These are phyloP conservation scores for Prenolepis imparis DNA, from an alignment of 2,888 invertebrate species.

Conservation along the genomic window DNA sequence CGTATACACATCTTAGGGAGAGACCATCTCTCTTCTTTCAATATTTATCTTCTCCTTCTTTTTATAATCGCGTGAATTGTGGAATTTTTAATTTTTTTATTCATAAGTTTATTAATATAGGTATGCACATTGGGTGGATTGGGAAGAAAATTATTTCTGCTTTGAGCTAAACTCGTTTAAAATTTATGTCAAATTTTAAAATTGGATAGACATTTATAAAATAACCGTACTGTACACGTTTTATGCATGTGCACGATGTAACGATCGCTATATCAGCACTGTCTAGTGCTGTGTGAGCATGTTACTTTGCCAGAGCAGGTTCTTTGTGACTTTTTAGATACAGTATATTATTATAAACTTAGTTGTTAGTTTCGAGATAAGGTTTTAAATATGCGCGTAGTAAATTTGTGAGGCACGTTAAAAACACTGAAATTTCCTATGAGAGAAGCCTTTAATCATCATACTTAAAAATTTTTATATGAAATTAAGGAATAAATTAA, in stretches of 20 bases:
- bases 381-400: slow-evolving; percentile 23
- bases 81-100: not conserved
- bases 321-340: slow-evolving; percentile 33
- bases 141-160: not conserved
- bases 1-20: not conserved
- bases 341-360: slow-evolving; percentile 13
- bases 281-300: slow-evolving; percentile 42
- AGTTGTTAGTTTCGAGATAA: slow-evolving; percentile 33
- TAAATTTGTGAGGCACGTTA: slow-evolving; percentile 15
- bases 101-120: not conserved
- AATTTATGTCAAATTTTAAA: not conserved
- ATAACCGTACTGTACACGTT: not conserved
- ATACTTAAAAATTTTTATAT: not conserved
- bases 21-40: not conserved
- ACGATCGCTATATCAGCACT: slow-evolving; percentile 11
- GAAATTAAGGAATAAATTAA: not conserved
- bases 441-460: not conserved
- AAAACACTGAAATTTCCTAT: not conserved
- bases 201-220: not conserved
- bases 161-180: not conserved
- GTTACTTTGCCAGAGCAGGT: slow-evolving; percentile 7
- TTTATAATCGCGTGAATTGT: not conserved
- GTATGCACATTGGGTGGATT: not conserved
- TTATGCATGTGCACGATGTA: slow-evolving; percentile 35
- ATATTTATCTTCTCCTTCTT: not conserved